Base-by-base conservation (phyloP, 2,113 vertebrate genomes). In the Silurus meridionalis region DNA sequence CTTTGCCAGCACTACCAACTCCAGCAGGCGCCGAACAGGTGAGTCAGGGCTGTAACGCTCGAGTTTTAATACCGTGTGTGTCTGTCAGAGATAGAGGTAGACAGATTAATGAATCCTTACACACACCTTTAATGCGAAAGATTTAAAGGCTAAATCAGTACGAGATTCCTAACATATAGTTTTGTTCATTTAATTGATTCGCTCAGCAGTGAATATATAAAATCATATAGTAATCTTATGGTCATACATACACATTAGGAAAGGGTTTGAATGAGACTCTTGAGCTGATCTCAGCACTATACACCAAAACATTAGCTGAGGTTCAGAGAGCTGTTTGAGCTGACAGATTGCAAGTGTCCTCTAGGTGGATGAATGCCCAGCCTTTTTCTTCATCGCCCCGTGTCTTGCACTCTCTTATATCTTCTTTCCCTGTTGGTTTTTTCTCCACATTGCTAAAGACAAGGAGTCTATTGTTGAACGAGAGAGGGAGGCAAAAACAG, bases 1-100 rank as follows among this genome's bases (percentile, higher is more conserved):
- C 9, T 90, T 80, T 66, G 48, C 28, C 84, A 80, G 77, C 86
- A 82, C 91, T 78, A 86, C 88, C 89, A 94, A 89, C 89, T 53
- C 77, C 87, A 92, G 91, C 7, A 57, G 86, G 1, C 19, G 3
- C 28, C 81, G 80, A 14, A 90, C 89, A 69, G 94, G 95, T 95
- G 90, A 95, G 94, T 92, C 80, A 79, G 25, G 3, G 10, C 8
- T 63, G 25, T 64, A 50, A 64, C 50, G 57, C 14, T 13, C 13
- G 8, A 37, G 8, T 28, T 72, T 14, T 48, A 60, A 67, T 50
- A 48, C 52, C 17, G 19, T 52, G 79, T 77, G 78, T 72, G 21
- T 85, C 15, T 75, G 52, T 2, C 37, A 37, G 37, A 37, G 37
- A 37, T 2, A 37, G 37, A 37, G 37, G 37, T 37, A 37, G 37